These are phyloP conservation scores for Colius striatus DNA, from an alignment of 2,113 vertebrate genomes.

Conservation along the genomic window DNA sequence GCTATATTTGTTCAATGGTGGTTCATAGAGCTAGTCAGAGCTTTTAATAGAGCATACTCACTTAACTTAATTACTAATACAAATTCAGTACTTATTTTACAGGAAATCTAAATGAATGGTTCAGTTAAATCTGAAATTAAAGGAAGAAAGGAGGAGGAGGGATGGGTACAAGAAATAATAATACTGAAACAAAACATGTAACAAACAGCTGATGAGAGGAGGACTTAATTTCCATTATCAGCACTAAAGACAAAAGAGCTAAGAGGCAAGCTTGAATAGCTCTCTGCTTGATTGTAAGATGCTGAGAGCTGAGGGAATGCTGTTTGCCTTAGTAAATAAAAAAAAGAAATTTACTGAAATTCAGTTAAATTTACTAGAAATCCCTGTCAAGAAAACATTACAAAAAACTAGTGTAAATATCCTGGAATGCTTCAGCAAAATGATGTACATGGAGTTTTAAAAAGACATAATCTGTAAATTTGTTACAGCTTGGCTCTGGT, in stretches of 20 bases:
- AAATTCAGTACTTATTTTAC: not conserved
- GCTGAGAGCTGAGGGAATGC: not conserved
- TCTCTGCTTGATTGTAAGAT: not conserved
- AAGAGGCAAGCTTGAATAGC: not conserved
- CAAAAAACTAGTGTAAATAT: not conserved
- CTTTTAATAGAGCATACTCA: not conserved
- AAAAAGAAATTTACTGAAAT: not conserved
- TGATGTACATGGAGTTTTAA: not conserved
- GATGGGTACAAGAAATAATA: not conserved
- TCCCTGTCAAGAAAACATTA: not conserved
- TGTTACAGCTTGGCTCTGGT: not conserved
- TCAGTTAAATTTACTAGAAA: not conserved
- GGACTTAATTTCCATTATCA: not conserved
- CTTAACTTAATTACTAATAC: not conserved
- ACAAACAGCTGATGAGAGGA: not conserved
- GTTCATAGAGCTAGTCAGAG: not conserved
- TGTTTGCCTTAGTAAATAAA: not conserved
- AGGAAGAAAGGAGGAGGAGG: not conserved
- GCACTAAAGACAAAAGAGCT: not conserved
- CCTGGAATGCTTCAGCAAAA: not conserved
- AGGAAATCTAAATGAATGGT: not conserved
- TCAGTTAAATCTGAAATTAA: not conserved
- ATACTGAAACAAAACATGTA: not conserved
- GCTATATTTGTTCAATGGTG: not conserved
- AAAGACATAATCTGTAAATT: not conserved